phyloP scores from a whole-genome alignment of 2,797 vertebrate species.

The Spondyliosoma cantharus region DNA sequence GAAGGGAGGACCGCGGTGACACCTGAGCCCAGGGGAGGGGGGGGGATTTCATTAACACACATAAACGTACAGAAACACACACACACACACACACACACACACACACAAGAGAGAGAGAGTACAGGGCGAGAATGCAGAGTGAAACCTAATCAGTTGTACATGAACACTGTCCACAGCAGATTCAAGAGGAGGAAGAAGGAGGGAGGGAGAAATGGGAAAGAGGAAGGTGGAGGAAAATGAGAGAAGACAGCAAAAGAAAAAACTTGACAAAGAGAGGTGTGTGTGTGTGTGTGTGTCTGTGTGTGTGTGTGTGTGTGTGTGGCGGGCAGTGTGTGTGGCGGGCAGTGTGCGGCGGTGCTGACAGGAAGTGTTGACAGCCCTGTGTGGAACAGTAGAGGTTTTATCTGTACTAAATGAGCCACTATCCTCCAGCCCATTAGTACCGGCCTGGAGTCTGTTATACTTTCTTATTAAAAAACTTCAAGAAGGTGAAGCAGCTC shows the following conservation, averaged over 20 bases:
- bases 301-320: conserved; percentile 26
- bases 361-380: conserved; percentile 58
- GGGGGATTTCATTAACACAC: conserved; percentile 18
- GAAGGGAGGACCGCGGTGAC: conserved; percentile 46
- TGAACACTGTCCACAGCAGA: conserved; percentile 13
- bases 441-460: conserved; percentile 39
- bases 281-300: conserved; percentile 30
- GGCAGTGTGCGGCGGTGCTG: conserved; percentile 32
- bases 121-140: conserved; percentile 19
- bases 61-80: conserved; percentile 7
- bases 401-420: conserved; percentile 64
- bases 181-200: conserved; percentile 4
- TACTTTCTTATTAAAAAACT: conserved; percentile 52
- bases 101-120: conserved; percentile 3
- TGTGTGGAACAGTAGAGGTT: conserved; percentile 67
- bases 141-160: conserved; percentile 53
- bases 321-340: conserved; percentile 19
- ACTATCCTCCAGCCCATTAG: conserved; percentile 17
- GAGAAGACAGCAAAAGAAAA: conserved; percentile 22
- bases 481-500: conserved; percentile 34
- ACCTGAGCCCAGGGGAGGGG: conserved; percentile 52
- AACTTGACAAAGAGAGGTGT: conserved; percentile 37
- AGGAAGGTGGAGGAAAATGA: conserved; percentile 1
- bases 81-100: conserved; percentile 33
- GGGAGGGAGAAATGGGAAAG: background rate